Evolutionary conservation across 1,140 invertebrate genomes (phyloP).

Genomic region (Mercenaria mercenaria): DNA sequence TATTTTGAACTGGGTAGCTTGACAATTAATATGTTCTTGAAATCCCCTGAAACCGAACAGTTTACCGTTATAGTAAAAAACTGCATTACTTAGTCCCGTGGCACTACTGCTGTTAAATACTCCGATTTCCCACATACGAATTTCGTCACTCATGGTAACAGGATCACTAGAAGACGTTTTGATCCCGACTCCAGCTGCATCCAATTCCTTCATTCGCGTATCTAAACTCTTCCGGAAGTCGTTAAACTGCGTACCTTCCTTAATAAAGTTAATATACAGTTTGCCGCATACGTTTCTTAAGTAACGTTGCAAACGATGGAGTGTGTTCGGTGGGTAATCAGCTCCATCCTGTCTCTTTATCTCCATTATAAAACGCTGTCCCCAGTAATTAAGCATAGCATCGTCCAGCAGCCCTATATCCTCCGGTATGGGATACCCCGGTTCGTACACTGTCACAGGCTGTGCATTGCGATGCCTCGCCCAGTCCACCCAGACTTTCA

Average conservation of each 20-base stretch:
- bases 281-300: not conserved
- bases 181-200: not conserved
- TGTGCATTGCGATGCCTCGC: not conserved
- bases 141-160: not conserved
- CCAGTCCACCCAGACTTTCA: not conserved
- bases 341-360: slow-evolving; percentile 11
- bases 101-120: slow-evolving; percentile 4
- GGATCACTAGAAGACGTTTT: not conserved
- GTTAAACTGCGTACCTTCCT: not conserved
- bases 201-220: slow-evolving; percentile 1
- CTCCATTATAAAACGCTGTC: slow-evolving; percentile 16
- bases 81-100: not conserved
- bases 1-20: no score
- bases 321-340: slow-evolving; percentile 14
- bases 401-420: not conserved
- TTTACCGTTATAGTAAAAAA: slow-evolving; percentile 32
- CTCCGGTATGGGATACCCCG: not conserved
- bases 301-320: slow-evolving; percentile 19
- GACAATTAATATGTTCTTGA: no score
- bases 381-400: slow-evolving; percentile 11
- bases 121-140: not conserved
- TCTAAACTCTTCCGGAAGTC: not conserved
- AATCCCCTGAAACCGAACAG: not conserved
- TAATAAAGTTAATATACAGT: not conserved
- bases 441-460: not conserved